Evolutionary conservation across 1,140 invertebrate genomes (phyloP).

Genomic region (Drosophila setifemur): DNA sequence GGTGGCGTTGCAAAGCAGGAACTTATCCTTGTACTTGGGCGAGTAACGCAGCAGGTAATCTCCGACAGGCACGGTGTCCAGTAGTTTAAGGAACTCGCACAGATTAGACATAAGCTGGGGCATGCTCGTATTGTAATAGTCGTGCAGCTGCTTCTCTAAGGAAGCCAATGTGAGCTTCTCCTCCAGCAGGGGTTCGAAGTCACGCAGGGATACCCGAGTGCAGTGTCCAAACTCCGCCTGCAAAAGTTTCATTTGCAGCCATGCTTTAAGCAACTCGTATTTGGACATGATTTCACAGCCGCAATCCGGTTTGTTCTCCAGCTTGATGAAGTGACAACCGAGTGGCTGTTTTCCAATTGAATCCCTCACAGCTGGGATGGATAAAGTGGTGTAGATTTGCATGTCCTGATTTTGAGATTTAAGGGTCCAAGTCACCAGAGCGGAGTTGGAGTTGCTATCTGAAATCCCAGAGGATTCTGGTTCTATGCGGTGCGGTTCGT

Average conservation of each 20-base stretch:
- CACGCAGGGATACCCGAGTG: conserved; percentile 37
- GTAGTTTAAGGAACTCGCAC: conserved; percentile 59
- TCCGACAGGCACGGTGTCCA: conserved; percentile 38
- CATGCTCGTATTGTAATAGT: conserved; percentile 48
- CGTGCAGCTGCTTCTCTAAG: conserved; percentile 51
- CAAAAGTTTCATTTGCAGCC: conserved; percentile 63
- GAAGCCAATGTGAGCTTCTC: conserved; percentile 34
- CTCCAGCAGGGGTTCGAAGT: conserved; percentile 52
- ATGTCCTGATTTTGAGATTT: background rate
- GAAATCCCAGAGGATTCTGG: background rate
- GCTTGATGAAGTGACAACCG: conserved; percentile 55
- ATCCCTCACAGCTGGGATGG: conserved; percentile 39
- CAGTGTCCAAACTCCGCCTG: conserved; percentile 31
- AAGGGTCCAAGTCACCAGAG: conserved; percentile 48
- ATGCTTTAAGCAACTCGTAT: conserved; percentile 64
- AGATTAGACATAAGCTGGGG: conserved; percentile 47
- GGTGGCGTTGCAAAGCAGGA: conserved; percentile 52
- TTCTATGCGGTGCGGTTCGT: conserved; percentile 19
- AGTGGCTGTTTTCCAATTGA: conserved; percentile 1
- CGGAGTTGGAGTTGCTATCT: conserved; percentile 17
- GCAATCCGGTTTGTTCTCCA: conserved; percentile 70
- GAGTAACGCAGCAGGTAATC: conserved; percentile 62
- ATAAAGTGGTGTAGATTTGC: conserved; percentile 42
- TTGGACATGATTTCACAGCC: conserved; percentile 73
- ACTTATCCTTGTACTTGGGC: conserved; percentile 57